A percentile compares a stretch with the other conserved stretches of the same genome.
These are phyloP conservation scores for Strigamia maritima DNA, from an alignment of 2,888 invertebrate species.

Conservation along the genomic window DNA sequence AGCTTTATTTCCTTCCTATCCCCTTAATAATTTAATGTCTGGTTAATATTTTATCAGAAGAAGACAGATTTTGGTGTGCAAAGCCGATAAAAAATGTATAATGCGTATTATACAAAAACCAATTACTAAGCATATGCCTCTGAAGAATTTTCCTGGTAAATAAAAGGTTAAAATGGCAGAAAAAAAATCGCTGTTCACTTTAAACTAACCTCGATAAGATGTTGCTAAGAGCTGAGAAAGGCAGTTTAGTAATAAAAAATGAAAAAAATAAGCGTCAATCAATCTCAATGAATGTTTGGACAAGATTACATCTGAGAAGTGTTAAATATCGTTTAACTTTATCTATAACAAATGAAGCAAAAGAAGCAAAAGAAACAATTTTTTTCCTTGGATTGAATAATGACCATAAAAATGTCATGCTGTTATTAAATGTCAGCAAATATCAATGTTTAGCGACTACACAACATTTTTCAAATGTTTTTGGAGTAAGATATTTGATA, in stretches of 20 bases:
- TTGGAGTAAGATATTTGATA: too few relatives aligned
- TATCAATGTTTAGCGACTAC: background rate
- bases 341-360: background rate
- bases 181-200: background rate
- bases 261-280: background rate
- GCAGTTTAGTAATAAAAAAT: background rate
- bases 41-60: background rate
- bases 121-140: too few relatives aligned
- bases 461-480: background rate
- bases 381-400: background rate
- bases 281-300: background rate
- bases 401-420: background rate
- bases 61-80: background rate
- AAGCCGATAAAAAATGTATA: background rate
- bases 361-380: background rate
- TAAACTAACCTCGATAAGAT: background rate
- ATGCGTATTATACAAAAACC: too few relatives aligned
- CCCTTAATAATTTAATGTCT: background rate
- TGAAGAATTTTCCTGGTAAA: background rate
- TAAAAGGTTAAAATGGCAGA: background rate
- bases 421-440: background rate
- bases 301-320: constrained; percentile 13
- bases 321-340: constrained; percentile 2
- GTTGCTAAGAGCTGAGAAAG: background rate
- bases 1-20: background rate